A percentile compares a stretch with the other conserved stretches of the same genome.
phyloP scores from a whole-genome alignment of 2,888 invertebrate genomes.

The Andrena flavipes region DNA sequence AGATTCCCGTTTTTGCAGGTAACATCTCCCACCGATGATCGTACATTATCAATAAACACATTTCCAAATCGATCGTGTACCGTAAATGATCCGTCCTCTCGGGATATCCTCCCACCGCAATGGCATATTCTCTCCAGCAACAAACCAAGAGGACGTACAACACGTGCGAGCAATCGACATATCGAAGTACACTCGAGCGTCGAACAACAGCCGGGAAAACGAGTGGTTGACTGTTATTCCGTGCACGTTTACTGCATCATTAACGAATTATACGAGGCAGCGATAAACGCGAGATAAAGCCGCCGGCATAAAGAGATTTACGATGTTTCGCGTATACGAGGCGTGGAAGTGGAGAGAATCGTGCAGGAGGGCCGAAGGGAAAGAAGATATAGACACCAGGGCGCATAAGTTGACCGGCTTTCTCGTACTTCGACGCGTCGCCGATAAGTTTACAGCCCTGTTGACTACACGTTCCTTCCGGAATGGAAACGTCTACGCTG shows the following conservation, averaged over 20 bases:
- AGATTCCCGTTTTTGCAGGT: no score
- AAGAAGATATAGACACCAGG: neutral
- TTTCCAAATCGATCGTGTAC: neutral
- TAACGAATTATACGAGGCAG: slow-evolving; percentile 80
- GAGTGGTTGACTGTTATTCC: slow-evolving; percentile 55
- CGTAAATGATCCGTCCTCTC: neutral
- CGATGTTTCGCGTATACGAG: slow-evolving; percentile 49
- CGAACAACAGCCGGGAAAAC: slow-evolving; percentile 46
- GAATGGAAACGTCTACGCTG: slow-evolving; percentile 41
- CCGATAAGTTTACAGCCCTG: slow-evolving; percentile 79
- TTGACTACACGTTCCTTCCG: slow-evolving; percentile 71
- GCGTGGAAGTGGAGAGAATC: slow-evolving; percentile 25
- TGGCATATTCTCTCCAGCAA: slow-evolving; percentile 4
- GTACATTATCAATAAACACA: neutral
- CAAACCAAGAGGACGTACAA: neutral
- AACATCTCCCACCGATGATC: neutral
- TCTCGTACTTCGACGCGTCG: slow-evolving; percentile 58
- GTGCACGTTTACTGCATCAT: slow-evolving; percentile 78
- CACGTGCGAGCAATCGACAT: slow-evolving; percentile 9
- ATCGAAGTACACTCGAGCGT: slow-evolving; percentile 15
- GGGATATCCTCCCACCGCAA: neutral
- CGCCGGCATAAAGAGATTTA: slow-evolving; percentile 79
- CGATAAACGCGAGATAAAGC: slow-evolving; percentile 79
- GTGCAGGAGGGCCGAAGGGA: neutral
- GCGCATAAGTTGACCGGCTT: slow-evolving; percentile 30